A percentile compares a stretch with the other conserved stretches of the same genome.
phyloP scores from a whole-genome alignment of 2,888 invertebrate species.

The Parapristionchus giblindavisi region DNA sequence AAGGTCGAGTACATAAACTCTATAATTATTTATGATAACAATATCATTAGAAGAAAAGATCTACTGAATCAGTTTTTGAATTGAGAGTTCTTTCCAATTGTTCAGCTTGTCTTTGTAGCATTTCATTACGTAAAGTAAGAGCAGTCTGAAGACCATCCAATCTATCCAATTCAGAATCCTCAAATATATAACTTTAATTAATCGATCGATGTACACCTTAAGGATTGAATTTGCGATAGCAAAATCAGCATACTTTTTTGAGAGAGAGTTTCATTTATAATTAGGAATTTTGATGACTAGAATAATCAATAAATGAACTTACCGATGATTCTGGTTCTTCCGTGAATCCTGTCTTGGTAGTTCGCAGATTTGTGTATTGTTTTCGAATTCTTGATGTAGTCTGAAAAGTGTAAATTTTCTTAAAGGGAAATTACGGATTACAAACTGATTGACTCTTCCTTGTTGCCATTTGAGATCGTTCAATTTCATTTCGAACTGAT shows the following conservation, averaged over 20 bases:
- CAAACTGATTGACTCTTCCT: slow-evolving; percentile 29
- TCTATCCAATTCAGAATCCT: slow-evolving; percentile 30
- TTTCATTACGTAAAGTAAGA: neutral
- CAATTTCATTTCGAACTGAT: neutral
- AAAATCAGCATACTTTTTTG: no score
- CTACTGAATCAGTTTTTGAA: neutral
- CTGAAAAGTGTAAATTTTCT: neutral
- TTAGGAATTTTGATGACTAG: no score
- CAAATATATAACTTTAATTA: neutral
- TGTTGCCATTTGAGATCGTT: slow-evolving; percentile 14
- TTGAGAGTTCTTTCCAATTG: slow-evolving; percentile 1
- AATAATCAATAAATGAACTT: no score
- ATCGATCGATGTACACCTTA: no score
- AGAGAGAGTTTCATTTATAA: no score
- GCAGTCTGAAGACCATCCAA: slow-evolving; percentile 28
- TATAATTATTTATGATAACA: neutral
- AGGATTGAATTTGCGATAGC: no score
- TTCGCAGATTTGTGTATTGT: slow-evolving; percentile 27
- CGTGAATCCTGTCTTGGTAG: slow-evolving; percentile 23
- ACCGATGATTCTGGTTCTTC: slow-evolving; percentile 24
- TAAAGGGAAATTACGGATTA: no score
- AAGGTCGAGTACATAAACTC: neutral
- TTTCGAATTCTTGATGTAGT: slow-evolving; percentile 27
- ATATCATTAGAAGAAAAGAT: neutral
- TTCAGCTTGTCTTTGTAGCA: slow-evolving; percentile 7